These are phyloP conservation scores for Melanargia galathea DNA, from an alignment of 2,888 invertebrate species.

Conservation along the genomic window DNA sequence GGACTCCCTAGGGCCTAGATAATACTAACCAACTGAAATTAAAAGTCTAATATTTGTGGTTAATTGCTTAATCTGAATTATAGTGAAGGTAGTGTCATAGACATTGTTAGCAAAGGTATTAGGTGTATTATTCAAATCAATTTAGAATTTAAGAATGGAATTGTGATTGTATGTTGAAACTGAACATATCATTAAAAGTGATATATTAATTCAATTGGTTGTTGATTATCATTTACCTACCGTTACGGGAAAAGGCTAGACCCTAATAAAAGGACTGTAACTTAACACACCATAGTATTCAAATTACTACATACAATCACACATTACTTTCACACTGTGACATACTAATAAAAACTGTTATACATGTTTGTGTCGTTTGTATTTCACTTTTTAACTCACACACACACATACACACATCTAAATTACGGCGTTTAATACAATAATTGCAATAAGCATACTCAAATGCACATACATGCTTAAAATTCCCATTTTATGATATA, in stretches of 20 bases:
- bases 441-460: not conserved
- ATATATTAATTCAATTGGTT: constrained; percentile 54
- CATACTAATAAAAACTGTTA: constrained; percentile 16
- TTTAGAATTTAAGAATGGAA: constrained; percentile 37
- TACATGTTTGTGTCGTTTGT: constrained; percentile 6
- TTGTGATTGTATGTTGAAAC: constrained; percentile 66
- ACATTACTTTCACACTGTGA: constrained; percentile 21
- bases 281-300: constrained; percentile 3
- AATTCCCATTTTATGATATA: too few species aligned
- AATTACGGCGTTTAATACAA: not conserved
- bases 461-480: not conserved
- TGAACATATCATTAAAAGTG: constrained; percentile 68
- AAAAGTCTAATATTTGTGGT: constrained; percentile 1
- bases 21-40: constrained; percentile 1
- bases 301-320: constrained; percentile 29
- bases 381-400: not conserved
- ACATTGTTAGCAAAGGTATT: constrained; percentile 15
- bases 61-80: not conserved
- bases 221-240: constrained; percentile 38
- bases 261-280: not conserved
- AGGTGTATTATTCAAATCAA: constrained; percentile 28
- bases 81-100: not conserved
- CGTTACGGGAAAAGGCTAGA: constrained; percentile 12
- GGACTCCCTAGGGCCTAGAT: not conserved
- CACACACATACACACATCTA: not conserved